Evolutionary conservation across 2,888 invertebrate species (phyloP).

Genomic region (Tineola bisselliella): DNA sequence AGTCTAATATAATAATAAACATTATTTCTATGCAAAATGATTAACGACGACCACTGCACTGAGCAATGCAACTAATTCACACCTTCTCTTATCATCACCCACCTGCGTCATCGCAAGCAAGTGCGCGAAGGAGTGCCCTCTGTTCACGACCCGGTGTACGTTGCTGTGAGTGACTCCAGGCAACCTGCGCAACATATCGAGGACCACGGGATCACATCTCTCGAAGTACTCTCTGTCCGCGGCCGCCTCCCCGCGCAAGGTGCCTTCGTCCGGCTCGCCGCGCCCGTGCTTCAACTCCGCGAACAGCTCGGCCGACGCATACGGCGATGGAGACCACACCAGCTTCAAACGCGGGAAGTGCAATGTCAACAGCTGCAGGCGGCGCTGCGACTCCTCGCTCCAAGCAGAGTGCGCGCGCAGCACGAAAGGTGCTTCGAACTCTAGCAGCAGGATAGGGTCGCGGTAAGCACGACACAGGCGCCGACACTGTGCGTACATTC

Average conservation of each 20-base stretch:
- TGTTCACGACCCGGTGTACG: constrained; percentile 78
- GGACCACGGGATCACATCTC: constrained; percentile 69
- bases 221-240: constrained; percentile 65
- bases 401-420: constrained; percentile 68
- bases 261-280: constrained; percentile 80
- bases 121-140: constrained; percentile 74
- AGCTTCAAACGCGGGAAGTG: constrained; percentile 93
- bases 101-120: constrained; percentile 26
- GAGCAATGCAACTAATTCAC: no score
- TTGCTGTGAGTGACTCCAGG: constrained; percentile 92
- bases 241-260: constrained; percentile 77
- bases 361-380: constrained; percentile 90
- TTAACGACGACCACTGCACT: no score
- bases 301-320: constrained; percentile 95
- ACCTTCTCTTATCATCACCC: no score
- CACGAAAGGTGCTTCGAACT: constrained; percentile 94
- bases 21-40: no score
- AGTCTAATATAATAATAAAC: no score
- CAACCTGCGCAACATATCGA: constrained; percentile 85
- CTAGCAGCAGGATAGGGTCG: constrained; percentile 91
- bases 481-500: constrained; percentile 94
- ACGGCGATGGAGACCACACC: constrained; percentile 97
- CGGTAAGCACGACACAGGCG: constrained; percentile 92
- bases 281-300: constrained; percentile 80
- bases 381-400: constrained; percentile 83